A percentile compares a stretch with the other conserved stretches of the same genome.
phyloP scores from a whole-genome alignment of 2,113 vertebrate genomes.

The human (Homo sapiens) region GRCh38 chr3:149320501-149321000 shows the following conservation, averaged over 20 bases:
- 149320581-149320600: neutral
- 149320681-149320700: neutral
- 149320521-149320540: neutral
- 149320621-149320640: neutral
- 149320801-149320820: neutral
- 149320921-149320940: neutral
- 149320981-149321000: conserved; percentile 22
- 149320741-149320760: neutral
- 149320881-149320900: neutral
- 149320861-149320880: neutral
- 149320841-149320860: neutral
- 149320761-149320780: neutral
- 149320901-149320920: neutral
- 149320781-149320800: neutral
- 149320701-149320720: neutral
- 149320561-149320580: neutral
- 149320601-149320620: neutral
- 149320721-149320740: neutral
- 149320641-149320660: neutral
- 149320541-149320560: neutral
- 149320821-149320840: neutral
- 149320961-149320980: neutral
- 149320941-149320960: conserved; percentile 6
- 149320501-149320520: neutral
- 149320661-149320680: neutral